Evolutionary conservation across 1,140 invertebrate species (phyloP), one percentile per base, ranked within the genome.

Genomic region (Phocides pigmalion): DNA sequence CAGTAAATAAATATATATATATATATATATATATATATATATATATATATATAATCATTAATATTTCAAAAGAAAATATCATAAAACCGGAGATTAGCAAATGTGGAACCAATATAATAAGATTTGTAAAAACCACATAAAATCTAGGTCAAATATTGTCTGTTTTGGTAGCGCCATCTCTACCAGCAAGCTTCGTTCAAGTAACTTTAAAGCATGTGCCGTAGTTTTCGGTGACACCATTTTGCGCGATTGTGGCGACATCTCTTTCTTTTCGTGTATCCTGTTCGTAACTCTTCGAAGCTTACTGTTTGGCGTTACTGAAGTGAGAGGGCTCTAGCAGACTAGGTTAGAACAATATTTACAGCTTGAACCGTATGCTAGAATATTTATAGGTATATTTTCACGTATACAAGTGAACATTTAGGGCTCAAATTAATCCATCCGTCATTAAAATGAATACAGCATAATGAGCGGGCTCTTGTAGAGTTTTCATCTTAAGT

Each of bases 231-330:
- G 3, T 46, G 9, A 11, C 19, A 19, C 20, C 16, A 20, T 46
- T 46, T 46, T 46, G 17, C 17, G 19, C 17, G 42, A 46, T n/a
- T 46, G 17, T 46, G 22, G 42, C 42, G 42, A 19, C 42, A 46
- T 46, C 42, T 46, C 15, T 46, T 19, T 5, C 16, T 20, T 44
- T 19, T 44, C 16, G 1, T 1, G 32, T 35, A 0, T 12, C 8
- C 2, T 39, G 12, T 39, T 4, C 3, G 35, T 39, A 39, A 39
- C 12, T 5, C n/a, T 14, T 14, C 14, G 35, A 1, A 12, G 12
- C 35, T 39, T 39, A 14, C 14, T 9, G 4, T 14, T 39, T 4
- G 12, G 35, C 4, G n/a, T 39, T 3, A 14, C n/a, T 39, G 4
- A 1, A 14, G 12, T 39, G 4, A 39, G 35, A 39, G 35, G 35